These are phyloP conservation scores for Emydocephalus ijimae DNA, from an alignment of 2,113 vertebrate genomes.

Conservation along the genomic window DNA sequence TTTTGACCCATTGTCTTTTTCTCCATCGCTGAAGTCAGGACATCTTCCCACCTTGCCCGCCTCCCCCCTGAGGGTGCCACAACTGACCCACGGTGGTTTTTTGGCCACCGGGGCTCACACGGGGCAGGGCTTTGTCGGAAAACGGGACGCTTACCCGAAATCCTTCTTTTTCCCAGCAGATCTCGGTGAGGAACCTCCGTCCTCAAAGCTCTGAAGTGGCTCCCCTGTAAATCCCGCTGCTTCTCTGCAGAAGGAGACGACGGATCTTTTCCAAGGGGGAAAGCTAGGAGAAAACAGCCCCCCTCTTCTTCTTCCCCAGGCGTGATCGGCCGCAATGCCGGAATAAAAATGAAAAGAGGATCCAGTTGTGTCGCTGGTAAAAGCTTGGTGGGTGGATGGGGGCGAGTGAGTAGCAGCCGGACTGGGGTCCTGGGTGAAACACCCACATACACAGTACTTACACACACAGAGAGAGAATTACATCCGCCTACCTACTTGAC, in stretches of 20 bases:
- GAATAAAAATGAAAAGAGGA: neutral
- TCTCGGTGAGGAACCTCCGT: neutral
- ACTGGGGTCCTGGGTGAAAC: neutral
- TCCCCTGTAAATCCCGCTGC: too few relatives aligned
- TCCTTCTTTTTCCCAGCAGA: neutral
- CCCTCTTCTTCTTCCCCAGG: neutral
- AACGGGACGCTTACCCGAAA: neutral
- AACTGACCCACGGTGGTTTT: neutral
- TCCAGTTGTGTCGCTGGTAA: neutral
- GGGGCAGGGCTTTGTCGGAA: neutral
- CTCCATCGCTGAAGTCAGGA: neutral
- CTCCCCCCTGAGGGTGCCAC: rapidly evolving
- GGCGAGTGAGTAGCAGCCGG: neutral
- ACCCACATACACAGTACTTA: neutral
- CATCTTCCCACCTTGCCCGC: rapidly evolving
- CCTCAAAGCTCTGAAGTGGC: neutral
- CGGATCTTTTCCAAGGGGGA: neutral
- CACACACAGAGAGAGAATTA: neutral
- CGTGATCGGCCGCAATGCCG: neutral
- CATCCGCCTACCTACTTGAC: neutral
- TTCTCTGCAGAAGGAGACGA: neutral
- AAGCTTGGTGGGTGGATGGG: too few relatives aligned
- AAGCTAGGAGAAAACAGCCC: neutral
- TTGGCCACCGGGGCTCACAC: neutral
- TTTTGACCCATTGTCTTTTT: too few relatives aligned